Conservation (phyloP, 2,113 vertebrate genomes). For the Varanus salvator region DNA sequence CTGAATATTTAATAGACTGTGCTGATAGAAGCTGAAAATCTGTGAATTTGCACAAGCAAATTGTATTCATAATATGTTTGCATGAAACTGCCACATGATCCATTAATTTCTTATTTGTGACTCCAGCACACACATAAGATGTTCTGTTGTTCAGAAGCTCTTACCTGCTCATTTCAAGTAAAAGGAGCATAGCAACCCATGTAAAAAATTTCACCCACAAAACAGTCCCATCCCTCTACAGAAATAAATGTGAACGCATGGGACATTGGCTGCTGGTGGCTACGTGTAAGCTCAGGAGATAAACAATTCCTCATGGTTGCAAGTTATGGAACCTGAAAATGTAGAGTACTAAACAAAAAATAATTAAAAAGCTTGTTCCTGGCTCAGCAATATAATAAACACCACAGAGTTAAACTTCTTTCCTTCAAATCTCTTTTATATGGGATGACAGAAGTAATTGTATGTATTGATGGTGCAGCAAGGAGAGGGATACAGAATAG, state of each 20-base stretch:
- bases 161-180: background rate
- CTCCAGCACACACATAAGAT: background rate
- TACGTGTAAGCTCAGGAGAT: background rate
- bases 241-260: background rate
- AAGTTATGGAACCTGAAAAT: background rate
- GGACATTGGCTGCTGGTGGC: background rate
- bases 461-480: background rate
- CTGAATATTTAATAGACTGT: background rate
- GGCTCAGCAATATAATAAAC: background rate
- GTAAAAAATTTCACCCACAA: background rate
- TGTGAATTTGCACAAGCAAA: background rate
- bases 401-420: background rate
- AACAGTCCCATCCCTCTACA: background rate
- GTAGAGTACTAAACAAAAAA: background rate
- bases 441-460: background rate
- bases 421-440: background rate
- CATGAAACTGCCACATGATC: background rate
- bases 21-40: background rate
- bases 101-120: background rate
- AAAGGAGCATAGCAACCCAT: background rate
- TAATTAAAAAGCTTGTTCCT: rapidly evolving
- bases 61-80: background rate
- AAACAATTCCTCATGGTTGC: background rate
- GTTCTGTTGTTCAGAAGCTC: background rate
- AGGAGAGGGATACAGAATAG: background rate